phyloP scores from a whole-genome alignment of 2,888 invertebrate species.

The Aporophyla lueneburgensis region DNA sequence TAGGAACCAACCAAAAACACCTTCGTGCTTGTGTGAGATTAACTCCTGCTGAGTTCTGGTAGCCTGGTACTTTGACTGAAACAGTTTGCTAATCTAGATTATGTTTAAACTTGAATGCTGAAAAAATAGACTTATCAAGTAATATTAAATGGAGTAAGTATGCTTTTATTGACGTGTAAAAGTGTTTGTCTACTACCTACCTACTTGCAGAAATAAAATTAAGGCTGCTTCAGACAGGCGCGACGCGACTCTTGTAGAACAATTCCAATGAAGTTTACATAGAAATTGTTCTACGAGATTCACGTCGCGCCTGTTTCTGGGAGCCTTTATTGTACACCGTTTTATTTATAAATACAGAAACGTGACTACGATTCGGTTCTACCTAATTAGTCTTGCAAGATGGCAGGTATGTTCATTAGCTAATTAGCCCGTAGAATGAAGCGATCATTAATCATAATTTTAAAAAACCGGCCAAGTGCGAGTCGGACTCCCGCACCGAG shows the following conservation, averaged over 20 bases:
- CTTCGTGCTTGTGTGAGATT: not conserved
- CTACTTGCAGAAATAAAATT: too few relatives aligned
- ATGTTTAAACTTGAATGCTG: not conserved
- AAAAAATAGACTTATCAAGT: too few relatives aligned
- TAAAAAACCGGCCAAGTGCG: too few relatives aligned
- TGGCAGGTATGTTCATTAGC: not conserved
- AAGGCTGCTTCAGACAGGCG: too few relatives aligned
- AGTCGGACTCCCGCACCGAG: too few relatives aligned
- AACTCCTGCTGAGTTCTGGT: not conserved
- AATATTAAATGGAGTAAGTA: not conserved
- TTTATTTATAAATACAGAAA: not conserved
- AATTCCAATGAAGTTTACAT: too few relatives aligned
- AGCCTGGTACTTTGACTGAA: constrained; percentile 11
- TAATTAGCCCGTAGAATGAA: constrained; percentile 1
- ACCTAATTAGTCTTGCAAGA: not conserved
- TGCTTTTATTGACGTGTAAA: too few relatives aligned
- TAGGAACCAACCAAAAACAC: not conserved
- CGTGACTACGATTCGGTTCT: not conserved
- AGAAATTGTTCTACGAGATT: too few relatives aligned
- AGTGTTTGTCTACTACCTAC: too few relatives aligned
- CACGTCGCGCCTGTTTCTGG: too few relatives aligned
- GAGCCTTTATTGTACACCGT: too few relatives aligned
- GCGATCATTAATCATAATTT: constrained; percentile 11
- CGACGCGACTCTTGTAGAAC: too few relatives aligned
- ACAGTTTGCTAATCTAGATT: not conserved